Evolutionary conservation across 2,113 vertebrate genomes (phyloP).

Genomic region (Myocastor coypus): DNA sequence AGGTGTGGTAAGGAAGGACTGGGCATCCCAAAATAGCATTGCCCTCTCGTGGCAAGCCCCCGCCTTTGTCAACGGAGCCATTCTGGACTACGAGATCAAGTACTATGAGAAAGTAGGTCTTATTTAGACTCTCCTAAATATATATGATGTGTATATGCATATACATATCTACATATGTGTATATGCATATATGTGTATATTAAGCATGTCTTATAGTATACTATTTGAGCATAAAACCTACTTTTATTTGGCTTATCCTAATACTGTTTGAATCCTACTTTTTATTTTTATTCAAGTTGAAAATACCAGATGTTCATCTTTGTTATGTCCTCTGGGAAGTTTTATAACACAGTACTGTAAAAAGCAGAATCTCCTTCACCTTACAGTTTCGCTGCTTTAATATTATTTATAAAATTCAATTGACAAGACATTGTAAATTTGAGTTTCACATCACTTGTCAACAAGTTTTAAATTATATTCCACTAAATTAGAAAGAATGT

Average conservation of each 20-base stretch:
- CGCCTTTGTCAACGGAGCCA: slow-evolving; percentile 90
- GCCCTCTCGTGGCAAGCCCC: slow-evolving; percentile 98
- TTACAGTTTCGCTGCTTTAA: slow-evolving; percentile 44
- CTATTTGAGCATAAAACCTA: slow-evolving; percentile 51
- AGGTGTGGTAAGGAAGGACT: slow-evolving; percentile 96
- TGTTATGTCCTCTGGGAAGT: background rate
- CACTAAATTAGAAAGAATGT: background rate
- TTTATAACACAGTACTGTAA: background rate
- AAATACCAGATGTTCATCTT: background rate
- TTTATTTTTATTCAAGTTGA: slow-evolving; percentile 35
- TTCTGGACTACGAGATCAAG: slow-evolving; percentile 98
- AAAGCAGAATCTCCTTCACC: slow-evolving; percentile 11
- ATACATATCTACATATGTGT: background rate
- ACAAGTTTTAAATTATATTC: background rate
- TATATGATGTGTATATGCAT: background rate
- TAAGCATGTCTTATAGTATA: slow-evolving; percentile 48
- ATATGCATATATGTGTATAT: background rate
- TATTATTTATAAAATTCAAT: slow-evolving; percentile 1
- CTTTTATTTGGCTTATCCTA: slow-evolving; percentile 44
- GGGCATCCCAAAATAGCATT: slow-evolving; percentile 98
- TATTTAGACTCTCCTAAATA: slow-evolving; percentile 79
- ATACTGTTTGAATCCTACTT: background rate
- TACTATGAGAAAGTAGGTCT: slow-evolving; percentile 98
- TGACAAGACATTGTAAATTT: slow-evolving; percentile 43
- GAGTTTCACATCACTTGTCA: slow-evolving; percentile 5